phyloP scores from a whole-genome alignment of 2,888 invertebrate species.

The Andrena marginata region DNA sequence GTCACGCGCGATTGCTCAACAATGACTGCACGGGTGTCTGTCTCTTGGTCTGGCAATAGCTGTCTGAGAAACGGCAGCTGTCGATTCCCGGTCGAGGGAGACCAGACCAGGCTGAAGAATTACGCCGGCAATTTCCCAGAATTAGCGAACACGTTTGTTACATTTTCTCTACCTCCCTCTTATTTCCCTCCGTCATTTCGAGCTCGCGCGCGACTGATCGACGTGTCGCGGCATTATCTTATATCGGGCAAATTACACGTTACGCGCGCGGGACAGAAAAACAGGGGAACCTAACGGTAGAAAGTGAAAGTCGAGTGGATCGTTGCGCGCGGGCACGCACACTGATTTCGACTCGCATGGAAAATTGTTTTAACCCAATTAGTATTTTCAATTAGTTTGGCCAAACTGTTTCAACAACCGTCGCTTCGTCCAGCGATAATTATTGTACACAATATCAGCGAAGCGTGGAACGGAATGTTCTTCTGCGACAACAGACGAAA shows the following conservation, averaged over 20 bases:
- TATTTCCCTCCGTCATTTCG: neutral
- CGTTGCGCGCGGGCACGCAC: too few relatives aligned
- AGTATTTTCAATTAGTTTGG: too few relatives aligned
- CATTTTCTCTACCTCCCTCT: neutral
- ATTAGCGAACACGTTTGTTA: neutral
- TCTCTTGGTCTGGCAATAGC: constrained; percentile 12
- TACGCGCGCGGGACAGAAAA: too few relatives aligned
- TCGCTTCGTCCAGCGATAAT: too few relatives aligned
- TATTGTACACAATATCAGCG: too few relatives aligned
- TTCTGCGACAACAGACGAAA: too few relatives aligned
- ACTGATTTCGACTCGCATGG: too few relatives aligned
- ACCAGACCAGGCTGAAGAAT: neutral
- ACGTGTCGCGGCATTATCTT: neutral
- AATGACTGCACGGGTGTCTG: neutral
- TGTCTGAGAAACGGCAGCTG: constrained; percentile 8
- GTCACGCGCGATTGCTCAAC: constrained; percentile 4
- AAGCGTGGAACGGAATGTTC: too few relatives aligned
- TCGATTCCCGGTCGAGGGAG: constrained; percentile 1
- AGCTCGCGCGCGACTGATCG: neutral
- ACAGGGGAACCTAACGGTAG: too few relatives aligned
- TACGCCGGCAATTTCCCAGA: neutral
- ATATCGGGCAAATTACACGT: neutral
- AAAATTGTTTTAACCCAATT: too few relatives aligned
- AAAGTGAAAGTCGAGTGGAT: too few relatives aligned
- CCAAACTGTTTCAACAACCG: too few relatives aligned